Percentiles rank a stretch among this genome's conserved stretches.
phyloP scores from a whole-genome alignment of 2,888 invertebrate genomes.

The Sphaerophoria rueppellii region DNA sequence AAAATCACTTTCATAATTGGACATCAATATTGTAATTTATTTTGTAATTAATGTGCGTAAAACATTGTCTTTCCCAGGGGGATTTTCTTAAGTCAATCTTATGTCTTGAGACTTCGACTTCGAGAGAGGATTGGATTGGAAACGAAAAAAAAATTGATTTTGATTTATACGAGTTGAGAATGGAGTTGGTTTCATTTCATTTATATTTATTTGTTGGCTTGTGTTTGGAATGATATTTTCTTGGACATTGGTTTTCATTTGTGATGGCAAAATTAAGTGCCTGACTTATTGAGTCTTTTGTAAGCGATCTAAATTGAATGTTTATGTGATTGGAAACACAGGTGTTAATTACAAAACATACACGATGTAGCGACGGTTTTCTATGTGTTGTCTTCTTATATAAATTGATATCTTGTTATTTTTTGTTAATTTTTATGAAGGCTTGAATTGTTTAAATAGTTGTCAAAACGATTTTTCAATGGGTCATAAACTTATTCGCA shows the following conservation, averaged over 20 bases:
- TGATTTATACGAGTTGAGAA: background rate
- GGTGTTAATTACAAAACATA: conserved; percentile 71
- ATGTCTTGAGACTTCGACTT: background rate
- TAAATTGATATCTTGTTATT: conserved; percentile 3
- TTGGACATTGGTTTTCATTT: conserved; percentile 29
- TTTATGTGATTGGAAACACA: conserved; percentile 54
- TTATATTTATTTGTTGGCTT: no score
- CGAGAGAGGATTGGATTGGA: background rate
- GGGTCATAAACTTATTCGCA: conserved; percentile 63
- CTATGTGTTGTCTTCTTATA: background rate
- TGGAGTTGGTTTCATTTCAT: conserved; percentile 2
- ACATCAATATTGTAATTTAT: conserved; percentile 66
- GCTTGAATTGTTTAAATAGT: conserved; percentile 62
- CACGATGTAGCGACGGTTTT: conserved; percentile 64
- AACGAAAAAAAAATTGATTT: conserved; percentile 28
- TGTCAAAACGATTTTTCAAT: conserved; percentile 44
- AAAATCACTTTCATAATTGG: conserved; percentile 71
- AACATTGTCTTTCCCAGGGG: conserved; percentile 34
- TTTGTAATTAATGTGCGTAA: conserved; percentile 65
- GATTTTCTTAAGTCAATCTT: conserved; percentile 5
- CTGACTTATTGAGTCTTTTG: conserved; percentile 62
- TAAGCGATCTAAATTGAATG: conserved; percentile 53
- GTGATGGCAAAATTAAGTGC: conserved; percentile 58
- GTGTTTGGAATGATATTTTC: conserved; percentile 9
- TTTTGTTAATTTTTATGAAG: conserved; percentile 38